Evolutionary conservation across 2,888 invertebrate species (phyloP).

Genomic region (Timema podura): DNA sequence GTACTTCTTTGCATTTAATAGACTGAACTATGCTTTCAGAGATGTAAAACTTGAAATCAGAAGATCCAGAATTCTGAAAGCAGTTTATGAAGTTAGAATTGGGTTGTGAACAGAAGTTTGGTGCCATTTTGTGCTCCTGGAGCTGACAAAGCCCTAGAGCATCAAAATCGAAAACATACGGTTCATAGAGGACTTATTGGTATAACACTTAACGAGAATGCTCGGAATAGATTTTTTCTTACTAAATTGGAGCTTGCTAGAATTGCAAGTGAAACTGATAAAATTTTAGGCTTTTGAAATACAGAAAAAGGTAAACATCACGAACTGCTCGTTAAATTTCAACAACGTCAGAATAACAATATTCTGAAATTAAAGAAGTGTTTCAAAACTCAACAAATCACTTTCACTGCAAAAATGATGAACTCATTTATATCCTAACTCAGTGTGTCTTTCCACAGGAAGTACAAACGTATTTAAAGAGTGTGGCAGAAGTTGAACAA

Average conservation of each 20-base stretch:
- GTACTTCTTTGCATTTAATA: not conserved
- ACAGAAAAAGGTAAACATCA: not conserved
- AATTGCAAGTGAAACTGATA: not conserved
- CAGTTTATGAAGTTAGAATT: not conserved
- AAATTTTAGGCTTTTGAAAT: not conserved
- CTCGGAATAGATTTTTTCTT: conserved; percentile 3
- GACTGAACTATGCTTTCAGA: conserved; percentile 5
- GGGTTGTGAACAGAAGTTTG: not conserved
- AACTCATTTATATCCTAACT: not conserved
- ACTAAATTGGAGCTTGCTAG: not conserved
- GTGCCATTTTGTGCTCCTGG: not conserved
- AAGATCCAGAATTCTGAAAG: not conserved
- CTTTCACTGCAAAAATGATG: not conserved
- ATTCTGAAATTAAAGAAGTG: not conserved
- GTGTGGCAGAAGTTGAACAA: not conserved
- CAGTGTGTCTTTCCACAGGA: not conserved
- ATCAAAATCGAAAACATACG: not conserved
- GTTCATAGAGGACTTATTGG: not conserved
- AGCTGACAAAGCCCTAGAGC: not conserved
- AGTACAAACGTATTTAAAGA: not conserved
- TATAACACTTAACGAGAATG: conserved; percentile 4
- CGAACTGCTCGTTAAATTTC: not conserved
- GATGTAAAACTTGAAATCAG: not conserved
- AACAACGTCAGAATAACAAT: not conserved
- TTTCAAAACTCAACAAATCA: not conserved